Base-by-base conservation (phyloP, 2,888 invertebrate species). In the Melieria omissa region DNA sequence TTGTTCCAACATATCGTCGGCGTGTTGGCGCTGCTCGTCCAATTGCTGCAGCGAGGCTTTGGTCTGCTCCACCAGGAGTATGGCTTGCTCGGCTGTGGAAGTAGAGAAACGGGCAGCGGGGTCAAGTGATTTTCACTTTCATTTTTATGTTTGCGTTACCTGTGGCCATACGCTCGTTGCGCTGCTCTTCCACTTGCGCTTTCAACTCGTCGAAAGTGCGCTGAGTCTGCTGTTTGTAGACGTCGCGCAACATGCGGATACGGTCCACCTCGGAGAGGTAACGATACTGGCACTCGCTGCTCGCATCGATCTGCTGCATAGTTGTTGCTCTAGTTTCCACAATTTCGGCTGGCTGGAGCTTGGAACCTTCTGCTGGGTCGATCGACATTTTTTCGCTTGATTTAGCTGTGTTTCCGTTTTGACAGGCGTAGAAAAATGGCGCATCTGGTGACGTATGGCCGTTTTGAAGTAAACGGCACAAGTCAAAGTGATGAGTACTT, bases 141-240 rank as follows among this genome's bases (percentile, higher is more conserved):
- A 29, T 29, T 29, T 29, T 29, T 3, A 29, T 29, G 29, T 29
- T 29, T 29, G 29, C 29, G 29, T 29, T 29, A 29, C 29, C 29
- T 29, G 29, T 29, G 29, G 29, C 29, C 29, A 29, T 65, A 41
- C 52, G 9, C 12, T 46, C 16, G 5, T 52, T 45, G 8, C 62
- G 41, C 2, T 70, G 42, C 44, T 69, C 9, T 4, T 73, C 65
- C 10, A 73, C 5, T 61, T 68, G 57, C 7, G 41, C 55, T 45
- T 62, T 57, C 5, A 47, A 55, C 10, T 67, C 66, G 41, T 71
- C 46, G 14, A 66, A 55, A 47, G 46, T 67, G 7, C 10, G 10
- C 44, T 74, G 60, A 8, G 62, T 68, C 52, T 70, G 45, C 52
- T 69, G 49, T 52, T 65, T 74, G 55, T 72, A 74, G 57, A 44